Conservation (phyloP, 2,888 invertebrate species). For the Noctuana brunneofusca region DNA sequence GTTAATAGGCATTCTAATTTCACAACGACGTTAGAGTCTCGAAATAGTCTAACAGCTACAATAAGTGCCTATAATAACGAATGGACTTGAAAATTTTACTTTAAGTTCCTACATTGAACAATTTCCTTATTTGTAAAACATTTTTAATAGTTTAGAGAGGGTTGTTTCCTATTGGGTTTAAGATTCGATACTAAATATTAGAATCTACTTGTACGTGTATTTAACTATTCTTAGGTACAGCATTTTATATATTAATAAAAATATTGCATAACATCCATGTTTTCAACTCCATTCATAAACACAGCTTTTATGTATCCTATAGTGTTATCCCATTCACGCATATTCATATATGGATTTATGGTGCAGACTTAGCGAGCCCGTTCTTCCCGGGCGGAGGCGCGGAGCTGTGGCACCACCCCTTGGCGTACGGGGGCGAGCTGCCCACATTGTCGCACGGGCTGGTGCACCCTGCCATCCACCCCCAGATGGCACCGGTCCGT, state of each 20-base stretch:
- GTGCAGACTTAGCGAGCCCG: constrained; percentile 95
- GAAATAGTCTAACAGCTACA: constrained; percentile 30
- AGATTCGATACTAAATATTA: too few relatives aligned
- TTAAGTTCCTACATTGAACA: neutral
- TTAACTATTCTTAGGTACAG: too few relatives aligned
- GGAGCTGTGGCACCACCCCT: constrained; percentile 96
- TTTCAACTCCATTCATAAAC: constrained; percentile 16
- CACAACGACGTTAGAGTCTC: constrained; percentile 40
- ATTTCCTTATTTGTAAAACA: neutral
- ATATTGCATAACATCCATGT: neutral
- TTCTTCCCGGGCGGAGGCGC: constrained; percentile 95
- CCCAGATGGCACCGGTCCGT: constrained; percentile 97
- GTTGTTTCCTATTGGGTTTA: too few relatives aligned
- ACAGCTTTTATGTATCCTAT: constrained; percentile 22
- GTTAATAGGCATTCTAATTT: constrained; percentile 52
- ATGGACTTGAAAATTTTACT: constrained; percentile 27
- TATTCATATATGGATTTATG: constrained; percentile 45
- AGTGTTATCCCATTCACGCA: constrained; percentile 39
- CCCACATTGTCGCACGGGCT: constrained; percentile 94
- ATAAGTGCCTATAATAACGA: constrained; percentile 4
- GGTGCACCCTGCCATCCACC: constrained; percentile 98
- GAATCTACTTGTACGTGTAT: too few relatives aligned
- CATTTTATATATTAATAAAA: too few relatives aligned
- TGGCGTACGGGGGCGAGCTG: constrained; percentile 91
- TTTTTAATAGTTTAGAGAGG: neutral